phyloP scores from a whole-genome alignment of 2,888 invertebrate genomes.

The Cylloceria caligata region DNA sequence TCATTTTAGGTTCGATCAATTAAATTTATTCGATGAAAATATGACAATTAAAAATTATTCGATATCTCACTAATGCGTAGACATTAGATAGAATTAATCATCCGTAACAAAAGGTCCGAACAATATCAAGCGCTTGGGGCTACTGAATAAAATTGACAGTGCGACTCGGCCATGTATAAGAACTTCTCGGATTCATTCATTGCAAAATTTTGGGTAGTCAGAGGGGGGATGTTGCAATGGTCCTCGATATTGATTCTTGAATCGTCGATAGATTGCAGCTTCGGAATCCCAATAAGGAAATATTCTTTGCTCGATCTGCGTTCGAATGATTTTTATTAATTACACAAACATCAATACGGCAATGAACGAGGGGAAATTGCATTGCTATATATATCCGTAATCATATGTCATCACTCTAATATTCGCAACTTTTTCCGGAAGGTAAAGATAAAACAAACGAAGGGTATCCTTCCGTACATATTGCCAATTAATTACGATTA shows the following conservation, averaged over 20 bases:
- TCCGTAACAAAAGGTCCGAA: conserved; percentile 57
- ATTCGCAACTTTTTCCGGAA: conserved; percentile 26
- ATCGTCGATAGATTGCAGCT: conserved; percentile 22
- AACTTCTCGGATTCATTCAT: conserved; percentile 65
- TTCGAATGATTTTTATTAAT: neutral
- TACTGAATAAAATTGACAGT: conserved; percentile 47
- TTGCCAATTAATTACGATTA: neutral
- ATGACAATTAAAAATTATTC: conserved; percentile 16
- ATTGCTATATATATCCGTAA: conserved; percentile 1
- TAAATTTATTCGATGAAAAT: neutral
- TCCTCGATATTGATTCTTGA: neutral
- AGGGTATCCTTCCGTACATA: neutral
- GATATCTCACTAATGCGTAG: neutral
- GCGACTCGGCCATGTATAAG: conserved; percentile 66
- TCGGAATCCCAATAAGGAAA: conserved; percentile 29
- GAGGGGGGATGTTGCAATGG: conserved; percentile 65
- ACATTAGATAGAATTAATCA: conserved; percentile 5
- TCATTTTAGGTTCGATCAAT: conserved; percentile 17
- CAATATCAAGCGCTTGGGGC: conserved; percentile 22
- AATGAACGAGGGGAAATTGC: neutral
- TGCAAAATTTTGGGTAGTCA: conserved; percentile 66
- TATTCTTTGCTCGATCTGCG: conserved; percentile 13
- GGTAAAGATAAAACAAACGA: conserved; percentile 1
- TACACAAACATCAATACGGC: conserved; percentile 2
- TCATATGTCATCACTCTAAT: conserved; percentile 2